A percentile compares a stretch with the other conserved stretches of the same genome.
Conservation (phyloP, 2,113 vertebrate species). For the Grammomys surdaster region DNA sequence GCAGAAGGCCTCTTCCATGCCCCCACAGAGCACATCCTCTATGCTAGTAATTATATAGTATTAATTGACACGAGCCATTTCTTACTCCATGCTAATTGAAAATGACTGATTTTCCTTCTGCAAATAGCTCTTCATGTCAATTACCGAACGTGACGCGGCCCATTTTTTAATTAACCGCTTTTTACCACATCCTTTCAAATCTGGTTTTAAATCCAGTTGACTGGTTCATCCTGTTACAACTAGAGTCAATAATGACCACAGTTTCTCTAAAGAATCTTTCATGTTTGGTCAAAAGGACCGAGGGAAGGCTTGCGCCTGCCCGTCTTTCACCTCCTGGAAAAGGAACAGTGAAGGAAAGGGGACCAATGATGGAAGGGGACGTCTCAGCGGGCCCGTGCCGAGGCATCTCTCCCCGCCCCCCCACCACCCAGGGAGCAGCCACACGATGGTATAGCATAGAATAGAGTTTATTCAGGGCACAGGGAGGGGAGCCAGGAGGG, state of each 20-base stretch:
- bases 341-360: too few species aligned
- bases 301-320: not conserved
- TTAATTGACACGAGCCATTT: slow-evolving; percentile 76
- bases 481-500: too few species aligned
- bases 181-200: slow-evolving; percentile 40
- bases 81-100: slow-evolving; percentile 81
- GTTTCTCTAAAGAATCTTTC: not conserved
- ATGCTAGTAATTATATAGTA: slow-evolving; percentile 50
- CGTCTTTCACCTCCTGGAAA: accelerated
- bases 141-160: slow-evolving; percentile 25
- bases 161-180: slow-evolving; percentile 66
- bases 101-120: slow-evolving; percentile 75
- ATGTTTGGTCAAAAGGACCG: not conserved
- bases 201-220: not conserved
- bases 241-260: slow-evolving; percentile 32
- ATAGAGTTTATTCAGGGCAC: too few species aligned
- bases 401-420: too few species aligned
- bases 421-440: too few species aligned
- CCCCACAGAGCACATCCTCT: slow-evolving; percentile 59
- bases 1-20: accelerated
- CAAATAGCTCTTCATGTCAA: slow-evolving; percentile 68
- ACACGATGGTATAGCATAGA: too few species aligned
- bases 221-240: slow-evolving; percentile 11
- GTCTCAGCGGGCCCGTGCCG: too few species aligned
- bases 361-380: too few species aligned